A percentile compares a stretch with the other conserved stretches of the same genome.
Conservation (phyloP, 2,888 invertebrate genomes). For the Artemia sinica region DNA sequence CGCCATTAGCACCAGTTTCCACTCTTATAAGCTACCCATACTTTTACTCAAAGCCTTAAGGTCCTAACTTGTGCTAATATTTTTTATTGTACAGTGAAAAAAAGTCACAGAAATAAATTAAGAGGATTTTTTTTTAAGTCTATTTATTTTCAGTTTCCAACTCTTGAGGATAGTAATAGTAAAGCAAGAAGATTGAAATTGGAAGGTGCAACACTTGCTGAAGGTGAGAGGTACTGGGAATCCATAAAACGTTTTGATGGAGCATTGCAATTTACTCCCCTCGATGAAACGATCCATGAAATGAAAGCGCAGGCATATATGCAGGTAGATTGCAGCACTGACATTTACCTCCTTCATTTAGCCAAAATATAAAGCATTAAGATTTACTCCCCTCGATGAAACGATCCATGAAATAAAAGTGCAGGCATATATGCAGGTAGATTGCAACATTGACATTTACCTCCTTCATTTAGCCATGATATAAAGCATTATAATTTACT, state of each 20-base stretch:
- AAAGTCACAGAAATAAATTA: no score
- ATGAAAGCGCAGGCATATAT: conserved; percentile 34
- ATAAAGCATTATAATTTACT: conserved; percentile 30
- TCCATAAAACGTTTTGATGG: conserved; percentile 34
- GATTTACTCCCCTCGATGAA: conserved; percentile 30
- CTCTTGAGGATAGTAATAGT: conserved; percentile 21
- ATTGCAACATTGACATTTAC: no score
- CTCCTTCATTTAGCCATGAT: no score
- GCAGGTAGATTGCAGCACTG: conserved; percentile 21
- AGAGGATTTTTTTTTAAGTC: background rate
- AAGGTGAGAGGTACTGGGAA: conserved; percentile 31
- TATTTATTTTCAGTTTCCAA: conserved; percentile 19
- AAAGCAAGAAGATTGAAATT: conserved; percentile 24
- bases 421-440: conserved; percentile 29
- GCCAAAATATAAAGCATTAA: no score
- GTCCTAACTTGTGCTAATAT: no score
- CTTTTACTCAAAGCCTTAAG: no score
- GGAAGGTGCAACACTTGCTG: conserved; percentile 24
- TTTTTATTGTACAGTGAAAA: no score
- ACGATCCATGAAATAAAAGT: conserved; percentile 34
- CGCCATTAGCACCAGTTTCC: no score
- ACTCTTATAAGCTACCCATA: no score
- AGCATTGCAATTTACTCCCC: conserved; percentile 30
- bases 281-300: conserved; percentile 31
- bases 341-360: no score